Percentiles rank a stretch among this genome's conserved stretches.
Conservation (phyloP, 2,888 invertebrate species). For the Neoscelio sp. region DNA sequence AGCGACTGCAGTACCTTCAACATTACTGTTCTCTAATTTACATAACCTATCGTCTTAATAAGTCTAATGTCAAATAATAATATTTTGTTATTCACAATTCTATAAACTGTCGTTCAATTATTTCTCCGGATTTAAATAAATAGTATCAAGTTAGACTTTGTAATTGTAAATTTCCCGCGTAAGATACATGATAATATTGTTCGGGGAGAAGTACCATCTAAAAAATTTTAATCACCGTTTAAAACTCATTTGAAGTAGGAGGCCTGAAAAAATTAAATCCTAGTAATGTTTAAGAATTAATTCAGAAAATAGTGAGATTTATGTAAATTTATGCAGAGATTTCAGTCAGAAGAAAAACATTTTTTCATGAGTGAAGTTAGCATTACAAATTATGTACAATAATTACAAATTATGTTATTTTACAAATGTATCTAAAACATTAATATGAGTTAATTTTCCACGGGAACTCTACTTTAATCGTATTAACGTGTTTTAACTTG, state of each 20-base stretch:
- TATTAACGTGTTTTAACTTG: conserved; percentile 20
- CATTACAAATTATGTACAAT: too few relatives aligned
- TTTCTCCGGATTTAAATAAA: neutral
- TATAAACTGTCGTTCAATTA: neutral
- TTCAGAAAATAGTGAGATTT: too few relatives aligned
- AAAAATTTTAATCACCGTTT: conserved; percentile 8
- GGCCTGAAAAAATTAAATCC: too few relatives aligned
- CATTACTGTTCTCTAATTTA: conserved; percentile 16
- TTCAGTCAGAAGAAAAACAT: too few relatives aligned
- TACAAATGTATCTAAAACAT: too few relatives aligned
- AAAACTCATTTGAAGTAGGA: conserved; percentile 9
- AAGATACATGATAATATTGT: neutral
- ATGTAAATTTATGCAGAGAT: too few relatives aligned
- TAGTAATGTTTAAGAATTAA: too few relatives aligned
- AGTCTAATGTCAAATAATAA: neutral
- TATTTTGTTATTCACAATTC: conserved; percentile 11
- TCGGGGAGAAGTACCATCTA: neutral
- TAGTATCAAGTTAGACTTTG: neutral
- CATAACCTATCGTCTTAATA: conserved; percentile 8
- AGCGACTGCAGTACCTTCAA: conserved; percentile 1
- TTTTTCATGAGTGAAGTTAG: too few relatives aligned
- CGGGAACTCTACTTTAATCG: too few relatives aligned
- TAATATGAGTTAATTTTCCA: too few relatives aligned
- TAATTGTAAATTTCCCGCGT: neutral
- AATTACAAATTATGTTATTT: too few relatives aligned